Evolutionary conservation across 2,113 vertebrate genomes (phyloP).

Genomic region (Alethe castanea): DNA sequence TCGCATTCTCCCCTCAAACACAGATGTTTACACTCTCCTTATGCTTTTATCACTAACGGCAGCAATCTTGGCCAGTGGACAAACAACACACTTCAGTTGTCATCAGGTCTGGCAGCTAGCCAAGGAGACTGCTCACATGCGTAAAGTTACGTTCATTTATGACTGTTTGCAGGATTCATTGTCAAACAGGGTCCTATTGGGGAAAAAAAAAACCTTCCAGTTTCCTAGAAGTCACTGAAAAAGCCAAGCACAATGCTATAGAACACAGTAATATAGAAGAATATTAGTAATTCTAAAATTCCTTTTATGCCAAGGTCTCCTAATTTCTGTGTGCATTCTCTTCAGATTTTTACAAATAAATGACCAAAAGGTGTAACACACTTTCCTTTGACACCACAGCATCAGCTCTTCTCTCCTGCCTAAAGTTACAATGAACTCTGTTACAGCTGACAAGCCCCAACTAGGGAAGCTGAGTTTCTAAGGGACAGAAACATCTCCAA

Average conservation of each 20-base stretch:
- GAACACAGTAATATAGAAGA: neutral
- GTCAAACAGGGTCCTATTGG: neutral
- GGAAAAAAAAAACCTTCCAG: neutral
- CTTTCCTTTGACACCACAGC: neutral
- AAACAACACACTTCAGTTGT: slow-evolving; percentile 41
- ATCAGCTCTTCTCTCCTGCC: neutral
- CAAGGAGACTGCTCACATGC: neutral
- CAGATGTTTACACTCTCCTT: slow-evolving; percentile 42
- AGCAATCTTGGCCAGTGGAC: slow-evolving; percentile 49
- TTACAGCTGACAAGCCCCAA: neutral
- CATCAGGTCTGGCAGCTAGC: slow-evolving; percentile 3
- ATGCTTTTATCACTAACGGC: slow-evolving; percentile 40
- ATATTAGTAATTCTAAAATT: neutral
- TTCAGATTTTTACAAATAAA: neutral
- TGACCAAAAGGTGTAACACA: neutral
- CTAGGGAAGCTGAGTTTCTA: neutral
- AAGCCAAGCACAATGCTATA: neutral
- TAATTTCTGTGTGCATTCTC: neutral
- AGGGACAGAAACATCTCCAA: neutral
- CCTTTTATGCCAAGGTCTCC: neutral
- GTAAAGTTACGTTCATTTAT: neutral
- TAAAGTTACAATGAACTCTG: neutral
- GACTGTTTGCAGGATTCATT: neutral
- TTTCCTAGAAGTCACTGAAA: neutral
- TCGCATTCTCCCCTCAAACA: neutral